phyloP scores from a whole-genome alignment of 2,797 vertebrate genomes.

The Poeciliopsis gracilis region DNA sequence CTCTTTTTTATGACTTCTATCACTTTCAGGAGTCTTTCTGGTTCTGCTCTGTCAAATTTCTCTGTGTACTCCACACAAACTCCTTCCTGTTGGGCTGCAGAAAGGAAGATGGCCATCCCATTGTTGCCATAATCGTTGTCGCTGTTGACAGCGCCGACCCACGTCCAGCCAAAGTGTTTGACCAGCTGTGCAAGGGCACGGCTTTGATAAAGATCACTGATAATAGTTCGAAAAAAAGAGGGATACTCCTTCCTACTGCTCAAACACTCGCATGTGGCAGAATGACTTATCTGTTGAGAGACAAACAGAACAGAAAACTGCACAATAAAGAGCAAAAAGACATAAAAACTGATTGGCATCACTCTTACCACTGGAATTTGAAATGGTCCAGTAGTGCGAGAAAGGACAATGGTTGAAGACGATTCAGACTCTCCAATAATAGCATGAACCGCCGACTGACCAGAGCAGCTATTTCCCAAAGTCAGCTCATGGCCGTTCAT shows the following conservation, averaged over 20 bases:
- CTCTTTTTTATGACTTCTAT: constrained; percentile 71
- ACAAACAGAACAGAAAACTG: constrained; percentile 1
- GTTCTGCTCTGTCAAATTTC: constrained; percentile 73
- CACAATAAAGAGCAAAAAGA: neutral
- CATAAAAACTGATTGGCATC: neutral
- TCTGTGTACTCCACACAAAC: constrained; percentile 78
- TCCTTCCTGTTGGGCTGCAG: constrained; percentile 71
- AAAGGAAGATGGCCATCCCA: constrained; percentile 79
- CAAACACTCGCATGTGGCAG: constrained; percentile 79
- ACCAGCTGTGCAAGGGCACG: constrained; percentile 75
- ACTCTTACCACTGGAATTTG: constrained; percentile 78
- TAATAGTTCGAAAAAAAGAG: constrained; percentile 78
- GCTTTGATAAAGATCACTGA: constrained; percentile 79
- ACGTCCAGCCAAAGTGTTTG: constrained; percentile 81
- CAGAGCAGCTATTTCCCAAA: constrained; percentile 54
- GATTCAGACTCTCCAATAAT: constrained; percentile 82
- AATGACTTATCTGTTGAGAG: constrained; percentile 75
- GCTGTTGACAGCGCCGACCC: constrained; percentile 80
- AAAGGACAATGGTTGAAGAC: constrained; percentile 76
- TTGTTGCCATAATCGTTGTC: constrained; percentile 82
- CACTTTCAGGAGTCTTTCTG: constrained; percentile 70
- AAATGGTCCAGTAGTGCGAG: constrained; percentile 77
- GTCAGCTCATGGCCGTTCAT: constrained; percentile 66
- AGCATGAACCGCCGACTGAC: constrained; percentile 73
- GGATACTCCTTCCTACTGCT: constrained; percentile 73